Conservation (phyloP, 2,797 vertebrate species). For the Ispidina lecontei region DNA sequence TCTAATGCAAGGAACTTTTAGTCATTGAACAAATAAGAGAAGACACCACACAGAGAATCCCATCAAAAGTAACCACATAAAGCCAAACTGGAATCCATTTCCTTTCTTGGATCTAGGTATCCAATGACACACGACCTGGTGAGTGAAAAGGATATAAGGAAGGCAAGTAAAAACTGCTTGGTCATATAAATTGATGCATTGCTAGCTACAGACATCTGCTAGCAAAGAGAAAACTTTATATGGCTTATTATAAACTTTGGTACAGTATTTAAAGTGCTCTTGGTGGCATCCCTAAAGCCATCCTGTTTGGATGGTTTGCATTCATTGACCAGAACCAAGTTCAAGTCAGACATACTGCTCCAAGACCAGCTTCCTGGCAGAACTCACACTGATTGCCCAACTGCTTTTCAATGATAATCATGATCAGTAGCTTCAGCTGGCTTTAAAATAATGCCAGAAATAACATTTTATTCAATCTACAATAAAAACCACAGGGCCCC, state of each 20-base stretch:
- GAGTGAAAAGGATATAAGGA: background rate
- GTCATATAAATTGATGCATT: background rate
- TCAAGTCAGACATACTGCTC: background rate
- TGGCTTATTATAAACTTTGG: background rate
- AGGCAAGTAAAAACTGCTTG: background rate
- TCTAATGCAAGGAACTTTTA: background rate
- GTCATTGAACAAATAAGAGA: background rate
- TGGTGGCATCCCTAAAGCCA: background rate
- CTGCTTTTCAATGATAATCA: background rate
- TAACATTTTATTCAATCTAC: background rate
- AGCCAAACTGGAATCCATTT: background rate
- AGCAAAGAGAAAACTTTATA: background rate
- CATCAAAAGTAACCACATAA: background rate
- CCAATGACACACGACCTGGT: background rate
- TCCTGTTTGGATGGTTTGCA: background rate
- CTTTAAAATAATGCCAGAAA: constrained; percentile 51
- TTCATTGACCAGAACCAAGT: background rate
- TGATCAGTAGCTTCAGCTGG: background rate
- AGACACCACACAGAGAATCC: background rate
- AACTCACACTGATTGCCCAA: background rate
- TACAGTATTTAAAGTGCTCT: background rate
- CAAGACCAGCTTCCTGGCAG: background rate
- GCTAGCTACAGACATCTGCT: background rate
- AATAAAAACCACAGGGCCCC: background rate
- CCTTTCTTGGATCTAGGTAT: background rate